Conservation (phyloP, 2,888 invertebrate species). For the Eilema griseolum region DNA sequence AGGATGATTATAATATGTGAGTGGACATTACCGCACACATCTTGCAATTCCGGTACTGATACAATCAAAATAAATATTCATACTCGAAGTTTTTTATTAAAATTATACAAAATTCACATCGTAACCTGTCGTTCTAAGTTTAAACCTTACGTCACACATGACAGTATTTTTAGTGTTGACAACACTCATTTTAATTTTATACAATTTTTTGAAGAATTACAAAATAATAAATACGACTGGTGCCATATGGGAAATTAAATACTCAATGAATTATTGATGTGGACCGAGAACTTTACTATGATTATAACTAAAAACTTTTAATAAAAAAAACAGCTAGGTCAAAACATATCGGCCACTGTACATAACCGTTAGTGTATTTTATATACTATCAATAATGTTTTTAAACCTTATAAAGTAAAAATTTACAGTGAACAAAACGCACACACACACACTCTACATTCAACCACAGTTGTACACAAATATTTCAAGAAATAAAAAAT, state of each 20-base stretch:
- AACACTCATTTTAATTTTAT: slow-evolving; percentile 68
- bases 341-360: slow-evolving; percentile 37
- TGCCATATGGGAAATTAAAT: slow-evolving; percentile 30
- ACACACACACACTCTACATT: slow-evolving; percentile 45
- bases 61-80: slow-evolving; percentile 28
- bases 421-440: slow-evolving; percentile 63
- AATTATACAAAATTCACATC: slow-evolving; percentile 73
- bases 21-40: slow-evolving; percentile 43
- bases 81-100: slow-evolving; percentile 62
- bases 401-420: slow-evolving; percentile 75
- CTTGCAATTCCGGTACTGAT: slow-evolving; percentile 11
- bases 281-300: slow-evolving; percentile 32
- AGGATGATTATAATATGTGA: background rate
- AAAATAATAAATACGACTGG: slow-evolving; percentile 34
- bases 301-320: slow-evolving; percentile 35
- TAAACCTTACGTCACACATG: slow-evolving; percentile 65
- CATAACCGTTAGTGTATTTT: slow-evolving; percentile 42
- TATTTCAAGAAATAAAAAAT: slow-evolving; percentile 33
- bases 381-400: slow-evolving; percentile 52
- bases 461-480: slow-evolving; percentile 53
- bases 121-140: slow-evolving; percentile 56
- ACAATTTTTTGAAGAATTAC: slow-evolving; percentile 60
- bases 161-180: slow-evolving; percentile 65
- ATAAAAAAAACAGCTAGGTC: slow-evolving; percentile 31
- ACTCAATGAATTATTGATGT: slow-evolving; percentile 32